Evolutionary conservation across 2,888 invertebrate species (phyloP), one percentile per base, ranked within the genome.

Genomic region (Steinernema scapterisci): DNA sequence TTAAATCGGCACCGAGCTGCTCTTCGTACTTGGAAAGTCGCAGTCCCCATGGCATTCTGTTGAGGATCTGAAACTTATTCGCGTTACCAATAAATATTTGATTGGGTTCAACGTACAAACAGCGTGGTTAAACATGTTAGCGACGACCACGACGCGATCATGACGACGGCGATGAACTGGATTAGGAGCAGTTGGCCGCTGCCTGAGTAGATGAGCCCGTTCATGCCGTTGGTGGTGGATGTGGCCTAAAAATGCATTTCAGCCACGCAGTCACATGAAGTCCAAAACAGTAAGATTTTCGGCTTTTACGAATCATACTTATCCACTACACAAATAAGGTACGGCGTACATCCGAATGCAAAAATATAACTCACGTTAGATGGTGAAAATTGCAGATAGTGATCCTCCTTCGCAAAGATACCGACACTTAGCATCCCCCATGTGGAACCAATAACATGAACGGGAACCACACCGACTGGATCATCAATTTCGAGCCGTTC

Each of bases 341-440:
- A 56, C 27, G 45, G 54, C 7, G 54, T 19, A 23, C n/a, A 19
- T 19, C 19, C n/a, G 54, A 54, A 23, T 19, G 54, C n/a, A n/a
- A n/a, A n/a, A n/a, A n/a, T n/a, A n/a, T n/a, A 27, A 31, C 27
- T 27, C 27, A 43, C 27, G 70, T 38, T 27, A 5, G n/a, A 11
- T 3, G n/a, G 70, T n/a, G 70, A 70, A 43, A 31, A 48, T 16
- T 48, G 3, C 2, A 48, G 48, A 52, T 72, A 76, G 13, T 74
- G 75, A 70, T 83, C 82, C 21, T 79, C 77, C 54, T 79, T 72
- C 5, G 82, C 80, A 70, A 85, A 85, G 13, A 85, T 79, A 2
- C 83, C 85, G 0, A 83, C 85, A 73, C 82, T 78, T 16, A 85
- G 74, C 85, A 85, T 85, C 75, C 84, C 85, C 85, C 85, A 85